phyloP scores from a whole-genome alignment of 2,888 invertebrate species.

The Papilio gigon region DNA sequence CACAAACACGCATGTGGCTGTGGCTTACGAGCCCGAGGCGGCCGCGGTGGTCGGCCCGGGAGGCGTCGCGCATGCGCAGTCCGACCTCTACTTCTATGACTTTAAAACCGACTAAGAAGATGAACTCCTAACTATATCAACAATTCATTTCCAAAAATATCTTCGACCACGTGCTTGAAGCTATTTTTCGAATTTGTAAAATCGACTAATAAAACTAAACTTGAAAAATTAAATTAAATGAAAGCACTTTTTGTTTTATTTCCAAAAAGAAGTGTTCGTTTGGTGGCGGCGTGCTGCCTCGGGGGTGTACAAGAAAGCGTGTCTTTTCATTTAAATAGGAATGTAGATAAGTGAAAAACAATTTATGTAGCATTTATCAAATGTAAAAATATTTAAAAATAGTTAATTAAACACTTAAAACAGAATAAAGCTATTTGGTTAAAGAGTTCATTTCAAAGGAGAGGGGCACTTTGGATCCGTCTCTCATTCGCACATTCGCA shows the following conservation, averaged over 20 bases:
- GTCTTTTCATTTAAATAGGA: no score
- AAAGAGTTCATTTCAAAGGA: no score
- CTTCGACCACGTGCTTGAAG: conserved; percentile 73
- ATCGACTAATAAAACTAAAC: conserved; percentile 5
- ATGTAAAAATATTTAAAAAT: no score
- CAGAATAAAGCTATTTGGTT: no score
- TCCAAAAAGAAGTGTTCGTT: not conserved
- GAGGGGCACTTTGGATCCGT: no score
- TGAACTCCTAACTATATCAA: conserved; percentile 45
- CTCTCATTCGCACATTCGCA: no score
- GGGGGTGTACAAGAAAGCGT: no score
- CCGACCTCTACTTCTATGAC: conserved; percentile 85
- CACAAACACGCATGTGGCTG: conserved; percentile 83
- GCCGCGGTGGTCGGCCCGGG: conserved; percentile 89
- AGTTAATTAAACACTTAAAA: no score
- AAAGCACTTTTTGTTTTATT: conserved; percentile 38
- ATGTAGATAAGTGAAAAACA: no score
- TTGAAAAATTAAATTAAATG: conserved; percentile 9
- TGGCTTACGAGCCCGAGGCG: conserved; percentile 86
- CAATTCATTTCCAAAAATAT: conserved; percentile 57
- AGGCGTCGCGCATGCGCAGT: conserved; percentile 88
- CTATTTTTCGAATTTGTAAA: conserved; percentile 58
- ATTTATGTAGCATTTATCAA: no score
- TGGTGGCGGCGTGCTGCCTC: no score
- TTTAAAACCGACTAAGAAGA: conserved; percentile 52